A percentile compares a stretch with the other conserved stretches of the same genome.
These are phyloP conservation scores for Progne subis DNA, from an alignment of 2,113 vertebrate genomes.

Conservation along the genomic window DNA sequence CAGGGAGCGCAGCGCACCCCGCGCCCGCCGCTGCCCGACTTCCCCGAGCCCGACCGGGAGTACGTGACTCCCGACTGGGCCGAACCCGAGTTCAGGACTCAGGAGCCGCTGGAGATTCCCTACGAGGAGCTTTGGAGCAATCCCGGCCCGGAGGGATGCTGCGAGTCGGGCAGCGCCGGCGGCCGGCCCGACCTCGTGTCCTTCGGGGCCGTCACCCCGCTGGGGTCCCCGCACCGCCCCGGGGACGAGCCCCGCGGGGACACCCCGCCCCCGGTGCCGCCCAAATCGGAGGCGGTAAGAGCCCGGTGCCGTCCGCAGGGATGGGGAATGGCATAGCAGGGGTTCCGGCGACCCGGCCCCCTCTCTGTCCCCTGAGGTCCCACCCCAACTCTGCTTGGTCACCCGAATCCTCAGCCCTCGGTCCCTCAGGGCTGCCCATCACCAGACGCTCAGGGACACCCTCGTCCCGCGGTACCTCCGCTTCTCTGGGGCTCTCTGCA, in stretches of 20 bases:
- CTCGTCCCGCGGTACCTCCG: accelerated
- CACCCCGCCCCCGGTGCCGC: conserved; percentile 89
- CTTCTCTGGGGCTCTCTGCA: not conserved
- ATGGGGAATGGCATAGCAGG: accelerated
- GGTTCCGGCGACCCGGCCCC: not conserved
- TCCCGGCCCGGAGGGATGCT: conserved; percentile 65
- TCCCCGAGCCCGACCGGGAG: conserved; percentile 83
- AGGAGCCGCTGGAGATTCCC: conserved; percentile 85
- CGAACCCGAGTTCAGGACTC: conserved; percentile 78
- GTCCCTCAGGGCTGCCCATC: no score
- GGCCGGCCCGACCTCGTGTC: conserved; percentile 84
- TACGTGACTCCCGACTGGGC: conserved; percentile 92
- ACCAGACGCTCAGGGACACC: not conserved
- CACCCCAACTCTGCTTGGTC: accelerated
- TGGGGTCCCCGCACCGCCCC: conserved; percentile 35
- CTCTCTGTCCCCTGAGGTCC: no score
- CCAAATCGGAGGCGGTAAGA: conserved; percentile 98
- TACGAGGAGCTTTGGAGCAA: conserved; percentile 97
- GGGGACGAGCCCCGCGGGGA: conserved; percentile 71
- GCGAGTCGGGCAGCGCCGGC: conserved; percentile 42
- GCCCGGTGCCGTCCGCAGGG: accelerated
- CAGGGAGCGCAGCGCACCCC: not conserved
- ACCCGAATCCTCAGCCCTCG: not conserved
- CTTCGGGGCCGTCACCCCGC: conserved; percentile 70
- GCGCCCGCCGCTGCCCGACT: conserved; percentile 37